Evolutionary conservation across 2,888 invertebrate genomes (phyloP), one percentile per base, ranked within the genome.

Genomic region (Artemia sp.): DNA sequence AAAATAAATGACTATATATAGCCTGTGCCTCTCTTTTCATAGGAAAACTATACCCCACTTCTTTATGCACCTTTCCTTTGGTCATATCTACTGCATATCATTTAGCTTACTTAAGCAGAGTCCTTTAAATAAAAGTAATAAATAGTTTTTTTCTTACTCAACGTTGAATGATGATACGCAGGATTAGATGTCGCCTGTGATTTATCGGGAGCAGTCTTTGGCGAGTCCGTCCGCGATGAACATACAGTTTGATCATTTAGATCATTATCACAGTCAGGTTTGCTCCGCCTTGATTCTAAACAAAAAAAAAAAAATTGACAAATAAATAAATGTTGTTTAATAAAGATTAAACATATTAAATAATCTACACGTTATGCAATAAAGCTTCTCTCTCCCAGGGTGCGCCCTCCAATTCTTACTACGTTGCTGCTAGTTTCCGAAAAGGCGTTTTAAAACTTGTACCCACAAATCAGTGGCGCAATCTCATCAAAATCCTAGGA

Each of bases 241-340:
- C 11, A 58, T n/a, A 58, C 64, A 24, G 64, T 24, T 8, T 58
- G 64, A 58, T 24, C 64, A 10, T 10, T 58, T 24, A 10, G 64
- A 24, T 58, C 64, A 10, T n/a, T 58, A 58, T 58, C 64, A 58
- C 64, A 58, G 64, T 58, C 64, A 24, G 64, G 9, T 58, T 58
- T 58, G 64, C 64, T 58, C 24, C 64, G 64, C 64, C 64, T 58
- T 24, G 64, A 58, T 58, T 58, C 64, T 58, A 58, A 19, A 58
- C n/a, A 10, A 9, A 10, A 24, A 19, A 10, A 9, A 10, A 24
- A 9, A 58, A 9, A 58, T 19, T 19, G 38, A 38, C 5, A 38
- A 6, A 38, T 38, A 6, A 38, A 38, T 38, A 5, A 38, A 38
- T 38, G 38, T 6, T 38, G 38, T 38, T 38, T 38, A 38, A 38